Conservation (phyloP, 2,888 invertebrate species). For the Aphrophora alni region DNA sequence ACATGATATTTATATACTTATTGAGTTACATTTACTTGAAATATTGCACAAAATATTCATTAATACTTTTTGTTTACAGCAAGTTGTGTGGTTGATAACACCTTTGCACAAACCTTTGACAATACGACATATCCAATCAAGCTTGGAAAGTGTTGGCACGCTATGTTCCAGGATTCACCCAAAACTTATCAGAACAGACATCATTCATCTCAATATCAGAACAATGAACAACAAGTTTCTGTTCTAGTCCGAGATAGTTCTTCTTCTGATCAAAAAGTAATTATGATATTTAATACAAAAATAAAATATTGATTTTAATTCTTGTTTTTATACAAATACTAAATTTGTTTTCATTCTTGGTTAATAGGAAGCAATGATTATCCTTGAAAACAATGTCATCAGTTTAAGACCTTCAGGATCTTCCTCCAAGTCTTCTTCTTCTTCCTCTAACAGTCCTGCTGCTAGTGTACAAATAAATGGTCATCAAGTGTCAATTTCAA, state of each 20-base stretch:
- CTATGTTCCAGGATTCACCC: constrained; percentile 43
- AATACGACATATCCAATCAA: constrained; percentile 65
- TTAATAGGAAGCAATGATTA: constrained; percentile 58
- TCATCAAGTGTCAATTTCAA: constrained; percentile 54
- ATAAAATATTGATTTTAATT: too few relatives aligned
- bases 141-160: constrained; percentile 65
- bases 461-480: constrained; percentile 52
- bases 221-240: constrained; percentile 56
- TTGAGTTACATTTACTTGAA: too few relatives aligned
- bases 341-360: constrained; percentile 4
- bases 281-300: neutral
- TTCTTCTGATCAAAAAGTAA: constrained; percentile 16
- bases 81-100: constrained; percentile 67
- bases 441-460: constrained; percentile 43
- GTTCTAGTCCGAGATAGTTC: constrained; percentile 55
- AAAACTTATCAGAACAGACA: constrained; percentile 45
- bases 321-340: too few relatives aligned
- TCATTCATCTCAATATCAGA: constrained; percentile 36
- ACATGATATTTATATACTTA: too few relatives aligned
- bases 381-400: constrained; percentile 59
- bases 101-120: constrained; percentile 68
- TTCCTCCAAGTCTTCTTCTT: constrained; percentile 27
- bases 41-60: too few relatives aligned
- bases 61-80: constrained; percentile 58
- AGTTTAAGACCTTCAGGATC: constrained; percentile 49